These are phyloP conservation scores for Sebastes paucispinis DNA, from an alignment of 2,797 vertebrate species.

Conservation along the genomic window DNA sequence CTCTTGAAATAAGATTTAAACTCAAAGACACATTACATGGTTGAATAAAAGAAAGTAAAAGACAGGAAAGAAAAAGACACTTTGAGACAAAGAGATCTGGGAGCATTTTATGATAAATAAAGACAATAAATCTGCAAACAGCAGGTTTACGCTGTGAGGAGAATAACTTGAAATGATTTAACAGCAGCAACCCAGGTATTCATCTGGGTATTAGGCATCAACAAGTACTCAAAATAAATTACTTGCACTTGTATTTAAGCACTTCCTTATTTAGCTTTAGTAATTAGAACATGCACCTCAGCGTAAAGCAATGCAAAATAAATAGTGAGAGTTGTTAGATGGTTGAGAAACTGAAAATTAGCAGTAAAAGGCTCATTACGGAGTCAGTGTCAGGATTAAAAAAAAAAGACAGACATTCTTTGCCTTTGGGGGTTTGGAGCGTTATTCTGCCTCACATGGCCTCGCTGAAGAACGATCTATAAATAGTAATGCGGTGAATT, in stretches of 20 bases:
- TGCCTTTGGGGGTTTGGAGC: not conserved
- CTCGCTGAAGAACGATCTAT: not conserved
- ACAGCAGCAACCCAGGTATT: slow-evolving; percentile 19
- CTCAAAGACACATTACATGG: not conserved
- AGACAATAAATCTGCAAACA: slow-evolving; percentile 1
- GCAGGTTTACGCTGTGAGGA: slow-evolving; percentile 17
- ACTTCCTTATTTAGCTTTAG: slow-evolving; percentile 49
- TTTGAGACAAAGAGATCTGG: not conserved
- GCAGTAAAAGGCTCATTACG: slow-evolving; percentile 43
- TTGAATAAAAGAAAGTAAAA: not conserved
- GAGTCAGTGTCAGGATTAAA: slow-evolving; percentile 36
- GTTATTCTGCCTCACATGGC: not conserved
- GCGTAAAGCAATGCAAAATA: slow-evolving; percentile 35
- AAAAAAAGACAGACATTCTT: not conserved
- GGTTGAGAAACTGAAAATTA: slow-evolving; percentile 42
- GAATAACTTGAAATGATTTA: slow-evolving; percentile 10
- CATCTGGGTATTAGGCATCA: slow-evolving; percentile 34
- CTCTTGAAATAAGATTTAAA: not conserved
- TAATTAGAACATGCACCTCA: slow-evolving; percentile 24
- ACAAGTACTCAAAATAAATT: slow-evolving; percentile 51
- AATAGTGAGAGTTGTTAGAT: slow-evolving; percentile 39
- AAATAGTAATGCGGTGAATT: not conserved
- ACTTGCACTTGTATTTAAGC: slow-evolving; percentile 32
- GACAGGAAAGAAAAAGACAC: not conserved
- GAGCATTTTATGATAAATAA: not conserved